Evolutionary conservation across 1,140 invertebrate genomes (phyloP).

Genomic region (Zaprionus ornatus): DNA sequence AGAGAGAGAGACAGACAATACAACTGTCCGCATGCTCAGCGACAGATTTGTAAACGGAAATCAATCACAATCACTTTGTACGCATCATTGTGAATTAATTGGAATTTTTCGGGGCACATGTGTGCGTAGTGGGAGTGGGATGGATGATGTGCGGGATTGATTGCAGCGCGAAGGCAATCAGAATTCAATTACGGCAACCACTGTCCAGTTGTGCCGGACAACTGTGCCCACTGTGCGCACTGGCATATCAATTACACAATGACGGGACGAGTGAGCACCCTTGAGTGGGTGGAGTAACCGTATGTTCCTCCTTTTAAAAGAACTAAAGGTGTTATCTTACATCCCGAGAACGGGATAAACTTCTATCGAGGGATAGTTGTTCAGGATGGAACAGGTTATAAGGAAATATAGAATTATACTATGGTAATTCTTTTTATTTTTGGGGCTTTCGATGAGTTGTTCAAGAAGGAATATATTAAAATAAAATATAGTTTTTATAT

Average conservation of each 20-base stretch:
- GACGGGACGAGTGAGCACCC: neutral
- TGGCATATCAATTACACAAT: slow-evolving; percentile 33
- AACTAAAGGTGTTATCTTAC: no score
- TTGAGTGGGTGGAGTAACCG: neutral
- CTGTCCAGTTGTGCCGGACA: slow-evolving; percentile 9
- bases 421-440: no score
- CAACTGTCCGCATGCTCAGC: slow-evolving; percentile 10
- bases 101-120: slow-evolving; percentile 65
- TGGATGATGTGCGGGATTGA: slow-evolving; percentile 34
- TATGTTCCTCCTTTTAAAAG: neutral
- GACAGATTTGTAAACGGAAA: slow-evolving; percentile 58
- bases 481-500: no score
- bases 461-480: no score
- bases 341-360: rapidly evolving
- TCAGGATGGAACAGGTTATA: no score
- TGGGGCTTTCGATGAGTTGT: no score
- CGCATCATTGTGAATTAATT: slow-evolving; percentile 72
- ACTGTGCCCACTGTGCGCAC: neutral
- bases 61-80: slow-evolving; percentile 76
- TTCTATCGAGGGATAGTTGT: no score
- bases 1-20: neutral
- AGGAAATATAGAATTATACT: no score
- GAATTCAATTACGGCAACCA: slow-evolving; percentile 70
- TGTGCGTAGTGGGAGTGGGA: slow-evolving; percentile 28
- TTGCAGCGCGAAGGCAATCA: slow-evolving; percentile 69